A percentile compares a stretch with the other conserved stretches of the same genome.
Conservation (phyloP, 2,888 invertebrate species). For the Baronia brevicornis region DNA sequence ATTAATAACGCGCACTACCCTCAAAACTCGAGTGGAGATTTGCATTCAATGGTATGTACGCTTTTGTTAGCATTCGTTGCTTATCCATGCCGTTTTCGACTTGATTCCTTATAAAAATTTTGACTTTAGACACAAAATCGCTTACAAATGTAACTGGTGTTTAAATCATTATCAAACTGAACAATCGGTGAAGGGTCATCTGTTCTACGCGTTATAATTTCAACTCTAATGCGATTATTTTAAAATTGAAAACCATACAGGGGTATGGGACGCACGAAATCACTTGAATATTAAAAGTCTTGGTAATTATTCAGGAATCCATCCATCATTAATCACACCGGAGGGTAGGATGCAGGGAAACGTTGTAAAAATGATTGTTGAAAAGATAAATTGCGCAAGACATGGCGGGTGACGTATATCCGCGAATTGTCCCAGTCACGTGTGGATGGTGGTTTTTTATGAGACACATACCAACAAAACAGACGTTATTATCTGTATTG, state of each 20-base stretch:
- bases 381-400: slow-evolving; percentile 72
- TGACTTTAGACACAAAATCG: slow-evolving; percentile 18
- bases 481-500: slow-evolving; percentile 33
- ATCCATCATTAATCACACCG: slow-evolving; percentile 74
- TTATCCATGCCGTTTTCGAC: slow-evolving; percentile 28
- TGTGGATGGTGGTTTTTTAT: slow-evolving; percentile 32
- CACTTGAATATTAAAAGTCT: slow-evolving; percentile 76
- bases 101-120: slow-evolving; percentile 18
- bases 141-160: slow-evolving; percentile 7
- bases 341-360: slow-evolving; percentile 60
- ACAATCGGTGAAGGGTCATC: slow-evolving; percentile 60
- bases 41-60: slow-evolving; percentile 66
- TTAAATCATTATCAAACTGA: slow-evolving; percentile 32
- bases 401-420: slow-evolving; percentile 59
- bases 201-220: slow-evolving; percentile 30
- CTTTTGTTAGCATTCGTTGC: slow-evolving; percentile 63
- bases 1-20: slow-evolving; percentile 73
- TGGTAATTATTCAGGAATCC: slow-evolving; percentile 76
- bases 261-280: slow-evolving; percentile 38
- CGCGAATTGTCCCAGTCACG: slow-evolving; percentile 39
- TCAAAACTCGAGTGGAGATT: slow-evolving; percentile 73
- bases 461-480: slow-evolving; percentile 32
- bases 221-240: slow-evolving; percentile 28
- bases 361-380: slow-evolving; percentile 73
- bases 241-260: slow-evolving; percentile 32